Percentiles rank a stretch among this genome's conserved stretches.
Conservation (phyloP, 1,140 invertebrate species). For the Psilanteris sp. region DNA sequence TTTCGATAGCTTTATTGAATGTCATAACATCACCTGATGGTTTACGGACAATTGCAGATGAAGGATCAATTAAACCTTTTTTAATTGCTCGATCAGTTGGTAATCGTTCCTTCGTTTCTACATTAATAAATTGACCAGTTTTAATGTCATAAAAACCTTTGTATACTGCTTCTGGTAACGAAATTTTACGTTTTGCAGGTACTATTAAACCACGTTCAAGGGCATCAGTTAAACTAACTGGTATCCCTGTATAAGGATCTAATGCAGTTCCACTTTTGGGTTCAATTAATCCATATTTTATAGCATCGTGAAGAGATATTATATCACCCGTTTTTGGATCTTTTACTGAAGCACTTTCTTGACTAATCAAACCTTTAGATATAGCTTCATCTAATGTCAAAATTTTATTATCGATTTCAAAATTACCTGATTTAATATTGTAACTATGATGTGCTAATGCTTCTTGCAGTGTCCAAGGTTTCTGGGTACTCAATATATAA, state of each 20-base stretch:
- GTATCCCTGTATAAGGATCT: slow-evolving; percentile 87
- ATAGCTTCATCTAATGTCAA: slow-evolving; percentile 91
- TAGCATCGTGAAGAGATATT: slow-evolving; percentile 89
- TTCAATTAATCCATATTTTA: slow-evolving; percentile 89
- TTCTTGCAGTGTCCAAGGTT: slow-evolving; percentile 91
- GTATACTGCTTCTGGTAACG: slow-evolving; percentile 91
- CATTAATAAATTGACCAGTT: slow-evolving; percentile 86
- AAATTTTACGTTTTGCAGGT: slow-evolving; percentile 89
- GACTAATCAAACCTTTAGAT: slow-evolving; percentile 85
- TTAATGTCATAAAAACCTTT: slow-evolving; percentile 90
- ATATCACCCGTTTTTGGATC: slow-evolving; percentile 89
- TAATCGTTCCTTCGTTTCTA: slow-evolving; percentile 86
- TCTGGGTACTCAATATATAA: slow-evolving; percentile 86
- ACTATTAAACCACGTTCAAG: slow-evolving; percentile 89
- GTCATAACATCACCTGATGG: slow-evolving; percentile 86
- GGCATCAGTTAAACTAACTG: slow-evolving; percentile 89
- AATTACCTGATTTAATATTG: slow-evolving; percentile 87
- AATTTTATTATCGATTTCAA: slow-evolving; percentile 85
- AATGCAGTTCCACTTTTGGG: slow-evolving; percentile 87
- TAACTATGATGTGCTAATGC: slow-evolving; percentile 91
- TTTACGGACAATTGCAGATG: slow-evolving; percentile 85
- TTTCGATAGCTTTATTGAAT: slow-evolving; percentile 89
- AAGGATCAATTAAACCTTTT: slow-evolving; percentile 89
- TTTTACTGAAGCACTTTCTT: slow-evolving; percentile 88
- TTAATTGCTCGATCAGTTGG: slow-evolving; percentile 88